phyloP scores from a whole-genome alignment of 2,797 vertebrate genomes.

The Pseudochromis fuscus region DNA sequence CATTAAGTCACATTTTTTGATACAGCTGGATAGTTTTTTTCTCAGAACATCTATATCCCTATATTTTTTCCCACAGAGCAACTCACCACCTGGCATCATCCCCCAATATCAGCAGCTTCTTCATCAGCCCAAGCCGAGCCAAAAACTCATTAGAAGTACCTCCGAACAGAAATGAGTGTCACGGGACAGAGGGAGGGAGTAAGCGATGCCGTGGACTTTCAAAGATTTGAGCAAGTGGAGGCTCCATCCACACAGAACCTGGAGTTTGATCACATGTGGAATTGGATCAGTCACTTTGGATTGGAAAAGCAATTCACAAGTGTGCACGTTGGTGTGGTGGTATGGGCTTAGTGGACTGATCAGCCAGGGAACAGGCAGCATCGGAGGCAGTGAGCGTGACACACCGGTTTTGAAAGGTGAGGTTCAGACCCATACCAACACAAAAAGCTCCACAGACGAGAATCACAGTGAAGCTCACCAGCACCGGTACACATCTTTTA shows the following conservation, averaged over 20 bases:
- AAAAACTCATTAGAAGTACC: slow-evolving; percentile 76
- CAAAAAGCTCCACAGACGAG: slow-evolving; percentile 4
- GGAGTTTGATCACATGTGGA: slow-evolving; percentile 40
- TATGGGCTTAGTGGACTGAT: slow-evolving; percentile 43
- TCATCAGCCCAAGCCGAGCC: slow-evolving; percentile 66
- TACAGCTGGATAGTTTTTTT: slow-evolving; percentile 64
- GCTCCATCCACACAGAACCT: slow-evolving; percentile 45
- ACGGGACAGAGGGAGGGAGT: slow-evolving; percentile 52
- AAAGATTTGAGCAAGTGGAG: slow-evolving; percentile 55
- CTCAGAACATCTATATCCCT: slow-evolving; percentile 49
- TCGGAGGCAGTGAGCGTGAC: slow-evolving; percentile 37
- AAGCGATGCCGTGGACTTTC: slow-evolving; percentile 67
- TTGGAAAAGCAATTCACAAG: slow-evolving; percentile 55
- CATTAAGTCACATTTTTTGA: slow-evolving; percentile 51
- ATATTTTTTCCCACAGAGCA: slow-evolving; percentile 46
- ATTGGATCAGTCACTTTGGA: slow-evolving; percentile 66
- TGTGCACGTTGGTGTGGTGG: slow-evolving; percentile 18
- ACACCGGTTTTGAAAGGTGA: slow-evolving; percentile 62
- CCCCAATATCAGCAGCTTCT: slow-evolving; percentile 52
- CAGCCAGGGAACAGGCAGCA: slow-evolving; percentile 48
- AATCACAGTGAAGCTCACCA: slow-evolving; percentile 13
- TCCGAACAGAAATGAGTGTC: slow-evolving; percentile 68
- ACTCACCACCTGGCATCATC: slow-evolving; percentile 73
- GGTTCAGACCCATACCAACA: slow-evolving; percentile 49
- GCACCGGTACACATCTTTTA: slow-evolving; percentile 12